These are phyloP conservation scores for Augochlorella aurata DNA, from an alignment of 2,888 invertebrate species.

Conservation along the genomic window DNA sequence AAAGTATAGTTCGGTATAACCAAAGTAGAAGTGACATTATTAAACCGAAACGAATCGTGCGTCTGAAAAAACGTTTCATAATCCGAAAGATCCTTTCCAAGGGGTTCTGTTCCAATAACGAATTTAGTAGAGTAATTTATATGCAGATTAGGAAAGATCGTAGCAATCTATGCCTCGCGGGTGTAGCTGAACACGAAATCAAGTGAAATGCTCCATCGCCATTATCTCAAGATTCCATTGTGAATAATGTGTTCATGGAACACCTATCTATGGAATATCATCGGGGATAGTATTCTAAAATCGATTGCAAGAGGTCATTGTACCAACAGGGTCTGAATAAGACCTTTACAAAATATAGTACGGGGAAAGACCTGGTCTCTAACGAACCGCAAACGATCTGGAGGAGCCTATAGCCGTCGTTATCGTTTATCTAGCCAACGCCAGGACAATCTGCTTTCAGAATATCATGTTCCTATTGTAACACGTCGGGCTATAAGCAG, in stretches of 20 bases:
- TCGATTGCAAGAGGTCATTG: slow-evolving; percentile 54
- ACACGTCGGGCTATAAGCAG: not conserved
- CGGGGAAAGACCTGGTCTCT: slow-evolving; percentile 19
- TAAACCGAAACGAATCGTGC: not conserved
- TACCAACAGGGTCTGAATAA: slow-evolving; percentile 28
- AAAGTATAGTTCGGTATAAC: not conserved
- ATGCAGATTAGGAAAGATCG: slow-evolving; percentile 8
- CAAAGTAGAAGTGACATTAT: not conserved
- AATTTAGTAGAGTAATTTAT: not conserved
- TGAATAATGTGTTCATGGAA: slow-evolving; percentile 22
- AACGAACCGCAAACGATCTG: slow-evolving; percentile 25
- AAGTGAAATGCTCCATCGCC: slow-evolving; percentile 1
- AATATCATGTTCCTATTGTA: not conserved
- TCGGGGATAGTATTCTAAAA: slow-evolving; percentile 51
- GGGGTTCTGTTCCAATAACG: not conserved
- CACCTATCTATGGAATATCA: slow-evolving; percentile 26
- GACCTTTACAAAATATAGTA: slow-evolving; percentile 32
- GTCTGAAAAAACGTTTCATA: not conserved
- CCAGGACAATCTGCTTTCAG: not conserved
- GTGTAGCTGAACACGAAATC: slow-evolving; percentile 3
- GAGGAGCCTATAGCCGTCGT: not conserved
- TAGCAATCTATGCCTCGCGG: not conserved
- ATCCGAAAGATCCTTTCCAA: not conserved
- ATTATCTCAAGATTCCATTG: slow-evolving; percentile 34
- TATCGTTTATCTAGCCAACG: not conserved